Evolutionary conservation across 2,113 vertebrate genomes (phyloP), one percentile per base, ranked within the genome.

Genomic region (Callionymus lyra): DNA sequence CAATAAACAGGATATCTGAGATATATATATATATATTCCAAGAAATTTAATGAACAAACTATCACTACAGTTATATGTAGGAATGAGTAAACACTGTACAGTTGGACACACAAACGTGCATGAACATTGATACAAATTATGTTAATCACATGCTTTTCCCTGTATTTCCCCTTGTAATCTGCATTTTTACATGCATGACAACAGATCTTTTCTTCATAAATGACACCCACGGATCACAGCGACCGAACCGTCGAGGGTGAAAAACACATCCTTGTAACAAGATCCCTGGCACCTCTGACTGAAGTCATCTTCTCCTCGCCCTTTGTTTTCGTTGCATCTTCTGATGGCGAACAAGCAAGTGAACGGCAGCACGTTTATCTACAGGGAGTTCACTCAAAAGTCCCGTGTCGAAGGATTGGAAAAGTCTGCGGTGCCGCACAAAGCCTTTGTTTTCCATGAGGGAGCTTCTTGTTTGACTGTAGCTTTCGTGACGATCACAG

Each of bases 221-320:
- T 27, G 8, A 27, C 21, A 27, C 21, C 21, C 4, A 33, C 31
- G 62, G 76, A 81, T 80, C 65, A 80, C 77, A 69, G 75, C 63
- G 74, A 63, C 36, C 57, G 41, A 66, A 77, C 60, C 40, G 68
- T 18, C 41, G 12, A 53, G 18, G 60, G 42, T 18, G 21, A 8
- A 27, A 67, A 61, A 70, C 34, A 49, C 63, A 40, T 38, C 12
- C 41, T 46, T 57, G 69, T 38, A 43, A 47, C 21, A 40, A 68
- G 50, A 56, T 70, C 62, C 44, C 70, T 73, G 63, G 52, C 53
- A 57, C 57, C 17, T 59, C 31, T 16, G 34, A 56, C 18, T 59
- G 50, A 68, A 71, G 59, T 43, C 39, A 31, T 40, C 34, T 27
- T 27, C 37, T 45, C 21, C 50, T 45, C 6, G 9, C 43, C 31